Evolutionary conservation across 2,113 vertebrate genomes (phyloP), one percentile per base, ranked within the genome.

Genomic region (Passer montanus): DNA sequence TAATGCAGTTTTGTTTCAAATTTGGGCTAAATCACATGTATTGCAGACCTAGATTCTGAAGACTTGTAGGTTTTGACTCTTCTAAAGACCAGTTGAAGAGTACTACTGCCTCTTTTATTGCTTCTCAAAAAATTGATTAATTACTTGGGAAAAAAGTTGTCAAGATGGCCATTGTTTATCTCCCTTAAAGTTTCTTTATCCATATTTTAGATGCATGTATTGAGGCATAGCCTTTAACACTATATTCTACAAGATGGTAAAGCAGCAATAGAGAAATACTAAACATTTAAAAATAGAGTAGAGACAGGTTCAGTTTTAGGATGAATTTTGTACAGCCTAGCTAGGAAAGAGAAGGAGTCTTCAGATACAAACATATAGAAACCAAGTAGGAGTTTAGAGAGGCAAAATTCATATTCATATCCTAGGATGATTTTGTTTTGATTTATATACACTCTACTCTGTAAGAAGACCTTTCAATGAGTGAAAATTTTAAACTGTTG

Each of bases 1-100:
- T 75, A 93, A 93, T 81, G 66, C 35, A 82, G 66, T 84, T 89
- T 69, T 37, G 31, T 81, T 84, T 93, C 52, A 95, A 52, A 87
- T 81, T 89, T 89, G 59, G 91, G 47, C 31, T 84, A 93, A 82
- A 5, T 82, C 56, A 59, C 15, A 26, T 37, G 58, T 2, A 35
- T 26, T 26, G n/a, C 15, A 35, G n/a, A 37, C 26, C 35, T 23
- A 59, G 58, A n/a, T 37, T 26, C n/a, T 12, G 23, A 37, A 59
- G 23, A 35, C 23, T 26, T 17, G 15, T 11, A 11, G n/a, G 37
- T 59, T 26, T n/a, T 59, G 23, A 37, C 4, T 8, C 14, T 16
- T 8, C n/a, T 59, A 37, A 59, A 59, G n/a, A 59, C 24, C 26
- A 37, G 15, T 37, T 35, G n/a, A 37, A 37, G 15, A 17, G n/a